Percentiles rank a stretch among this genome's conserved stretches.
Evolutionary conservation across 2,113 vertebrate genomes (phyloP).

Genomic region (Manacus vitellinus): DNA sequence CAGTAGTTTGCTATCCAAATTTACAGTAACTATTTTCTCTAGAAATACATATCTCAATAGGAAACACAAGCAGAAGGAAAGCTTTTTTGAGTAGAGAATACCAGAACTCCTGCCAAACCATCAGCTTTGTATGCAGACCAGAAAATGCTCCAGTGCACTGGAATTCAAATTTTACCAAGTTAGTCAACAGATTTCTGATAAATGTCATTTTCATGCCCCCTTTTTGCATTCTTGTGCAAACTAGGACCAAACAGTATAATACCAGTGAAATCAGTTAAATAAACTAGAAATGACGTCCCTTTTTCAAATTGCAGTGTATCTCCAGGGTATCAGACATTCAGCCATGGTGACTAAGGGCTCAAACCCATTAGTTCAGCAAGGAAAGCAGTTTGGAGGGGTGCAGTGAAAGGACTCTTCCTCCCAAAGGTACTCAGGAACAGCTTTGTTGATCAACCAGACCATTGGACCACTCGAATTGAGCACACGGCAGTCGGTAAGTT

Average conservation of each 20-base stretch:
- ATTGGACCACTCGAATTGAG: not conserved
- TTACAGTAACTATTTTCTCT: not conserved
- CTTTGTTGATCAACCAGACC: not conserved
- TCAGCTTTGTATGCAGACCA: constrained; percentile 19
- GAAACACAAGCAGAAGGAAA: not conserved
- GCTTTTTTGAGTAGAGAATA: not conserved
- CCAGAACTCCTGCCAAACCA: not conserved
- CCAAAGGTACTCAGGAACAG: not conserved
- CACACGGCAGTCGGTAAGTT: not conserved
- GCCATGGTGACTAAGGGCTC: not conserved
- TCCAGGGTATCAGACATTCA: not conserved
- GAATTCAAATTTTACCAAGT: constrained; percentile 26
- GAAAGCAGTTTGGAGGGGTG: not conserved
- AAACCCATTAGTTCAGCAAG: not conserved
- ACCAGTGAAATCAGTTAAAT: not conserved
- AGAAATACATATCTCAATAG: constrained; percentile 29
- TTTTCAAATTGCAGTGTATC: not conserved
- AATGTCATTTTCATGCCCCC: not conserved
- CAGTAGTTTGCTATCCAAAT: constrained; percentile 2
- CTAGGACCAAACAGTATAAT: not conserved
- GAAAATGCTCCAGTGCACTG: not conserved
- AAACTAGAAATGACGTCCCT: not conserved
- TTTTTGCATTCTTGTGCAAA: constrained; percentile 1
- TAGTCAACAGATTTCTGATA: not conserved
- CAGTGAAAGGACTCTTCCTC: not conserved